Conservation (phyloP, 2,797 vertebrate genomes). For the Malurus leucopterus region DNA sequence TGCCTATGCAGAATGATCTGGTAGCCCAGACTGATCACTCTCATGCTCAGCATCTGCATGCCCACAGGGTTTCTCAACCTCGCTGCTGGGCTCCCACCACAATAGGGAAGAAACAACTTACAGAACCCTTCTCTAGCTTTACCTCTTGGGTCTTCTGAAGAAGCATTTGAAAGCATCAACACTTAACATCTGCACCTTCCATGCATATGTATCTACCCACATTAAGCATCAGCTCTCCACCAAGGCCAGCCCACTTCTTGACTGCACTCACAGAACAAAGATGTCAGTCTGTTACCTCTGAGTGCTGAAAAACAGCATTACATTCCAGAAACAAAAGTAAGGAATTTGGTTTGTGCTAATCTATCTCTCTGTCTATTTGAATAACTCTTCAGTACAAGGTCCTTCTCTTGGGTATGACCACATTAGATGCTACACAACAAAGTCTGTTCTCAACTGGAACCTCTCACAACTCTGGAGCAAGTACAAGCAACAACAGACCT, state of each 20-base stretch:
- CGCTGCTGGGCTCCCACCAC: background rate
- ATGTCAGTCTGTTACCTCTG: background rate
- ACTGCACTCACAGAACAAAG: background rate
- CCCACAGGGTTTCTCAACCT: background rate
- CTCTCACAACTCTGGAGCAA: background rate
- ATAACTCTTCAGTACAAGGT: background rate
- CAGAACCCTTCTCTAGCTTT: background rate
- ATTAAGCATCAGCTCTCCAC: background rate
- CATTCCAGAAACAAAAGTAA: background rate
- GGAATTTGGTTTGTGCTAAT: background rate
- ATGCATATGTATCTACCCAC: fast-evolving
- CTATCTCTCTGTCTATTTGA: background rate
- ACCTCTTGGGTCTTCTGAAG: background rate
- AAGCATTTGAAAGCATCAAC: background rate
- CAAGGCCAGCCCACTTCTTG: fast-evolving
- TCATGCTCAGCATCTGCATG: background rate
- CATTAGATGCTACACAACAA: background rate
- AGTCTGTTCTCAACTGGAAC: background rate
- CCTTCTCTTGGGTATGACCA: background rate
- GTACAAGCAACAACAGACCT: background rate
- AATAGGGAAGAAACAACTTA: background rate
- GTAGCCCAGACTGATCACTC: constrained; percentile 22
- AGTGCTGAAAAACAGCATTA: background rate
- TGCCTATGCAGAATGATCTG: background rate
- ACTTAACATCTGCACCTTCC: background rate